Percentiles rank a stretch among this genome's conserved stretches.
phyloP scores from a whole-genome alignment of 2,113 vertebrate genomes.

The Heterocephalus glaber region DNA sequence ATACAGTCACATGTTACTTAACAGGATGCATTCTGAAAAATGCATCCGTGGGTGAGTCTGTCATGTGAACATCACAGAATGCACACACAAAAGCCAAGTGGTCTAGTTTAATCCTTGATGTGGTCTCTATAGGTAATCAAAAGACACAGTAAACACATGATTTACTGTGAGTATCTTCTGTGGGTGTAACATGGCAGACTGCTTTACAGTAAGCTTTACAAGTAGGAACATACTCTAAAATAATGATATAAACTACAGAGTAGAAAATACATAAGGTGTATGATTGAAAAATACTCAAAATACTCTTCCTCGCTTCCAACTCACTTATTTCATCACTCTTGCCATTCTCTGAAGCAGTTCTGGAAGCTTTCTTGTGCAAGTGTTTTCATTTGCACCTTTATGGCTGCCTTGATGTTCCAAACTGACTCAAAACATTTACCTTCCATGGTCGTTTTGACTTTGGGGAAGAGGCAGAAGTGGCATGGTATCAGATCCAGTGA shows the following conservation, averaged over 20 bases:
- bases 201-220: neutral
- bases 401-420: neutral
- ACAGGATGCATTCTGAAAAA: neutral
- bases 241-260: neutral
- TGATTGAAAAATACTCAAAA: neutral
- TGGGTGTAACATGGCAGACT: neutral
- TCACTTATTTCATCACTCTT: neutral
- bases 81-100: neutral
- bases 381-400: neutral
- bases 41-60: neutral
- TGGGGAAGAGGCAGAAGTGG: neutral
- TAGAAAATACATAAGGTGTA: neutral
- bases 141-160: neutral
- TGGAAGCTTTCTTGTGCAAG: neutral
- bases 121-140: neutral
- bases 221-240: neutral
- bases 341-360: neutral
- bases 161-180: neutral
- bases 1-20: neutral
- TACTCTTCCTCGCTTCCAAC: neutral
- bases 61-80: too few species aligned
- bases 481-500: neutral
- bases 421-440: neutral
- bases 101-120: neutral
- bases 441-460: neutral